Percentiles rank a stretch among this genome's conserved stretches.
Conservation (phyloP, 2,113 vertebrate species). For the Peucedramus taeniatus region DNA sequence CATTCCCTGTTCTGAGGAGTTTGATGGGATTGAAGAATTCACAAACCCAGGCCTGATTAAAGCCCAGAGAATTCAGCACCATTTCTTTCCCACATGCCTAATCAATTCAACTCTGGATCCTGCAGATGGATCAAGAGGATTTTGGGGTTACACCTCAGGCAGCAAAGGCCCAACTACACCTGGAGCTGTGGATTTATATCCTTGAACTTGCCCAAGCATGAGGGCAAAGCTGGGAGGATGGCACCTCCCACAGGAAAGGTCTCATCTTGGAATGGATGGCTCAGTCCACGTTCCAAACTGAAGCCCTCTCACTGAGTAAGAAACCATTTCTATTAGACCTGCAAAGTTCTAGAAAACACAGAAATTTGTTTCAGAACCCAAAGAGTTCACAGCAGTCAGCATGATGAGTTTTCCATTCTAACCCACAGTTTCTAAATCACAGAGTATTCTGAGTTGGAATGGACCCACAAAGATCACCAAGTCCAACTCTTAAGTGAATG, state of each 20-base stretch:
- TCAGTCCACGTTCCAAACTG: not conserved
- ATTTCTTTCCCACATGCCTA: not conserved
- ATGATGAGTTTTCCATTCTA: not conserved
- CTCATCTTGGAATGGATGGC: not conserved
- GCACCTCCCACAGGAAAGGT: not conserved
- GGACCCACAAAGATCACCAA: not conserved
- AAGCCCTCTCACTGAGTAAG: not conserved
- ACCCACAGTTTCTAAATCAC: not conserved
- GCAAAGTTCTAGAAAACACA: not conserved
- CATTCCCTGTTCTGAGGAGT: not conserved
- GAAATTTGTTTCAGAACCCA: not conserved
- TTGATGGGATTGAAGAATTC: not conserved
- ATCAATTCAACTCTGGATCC: not conserved
- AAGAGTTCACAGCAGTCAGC: not conserved
- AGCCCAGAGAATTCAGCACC: not conserved
- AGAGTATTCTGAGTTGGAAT: not conserved
- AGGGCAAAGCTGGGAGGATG: not conserved
- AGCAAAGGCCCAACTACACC: not conserved
- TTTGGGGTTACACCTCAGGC: not conserved
- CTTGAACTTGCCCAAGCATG: accelerated
- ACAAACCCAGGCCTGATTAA: not conserved
- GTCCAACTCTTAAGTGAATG: not conserved
- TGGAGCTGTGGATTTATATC: accelerated
- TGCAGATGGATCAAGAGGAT: not conserved
- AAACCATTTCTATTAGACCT: not conserved